phyloP scores from a whole-genome alignment of 2,797 vertebrate species.

The Glossophaga mutica region DNA sequence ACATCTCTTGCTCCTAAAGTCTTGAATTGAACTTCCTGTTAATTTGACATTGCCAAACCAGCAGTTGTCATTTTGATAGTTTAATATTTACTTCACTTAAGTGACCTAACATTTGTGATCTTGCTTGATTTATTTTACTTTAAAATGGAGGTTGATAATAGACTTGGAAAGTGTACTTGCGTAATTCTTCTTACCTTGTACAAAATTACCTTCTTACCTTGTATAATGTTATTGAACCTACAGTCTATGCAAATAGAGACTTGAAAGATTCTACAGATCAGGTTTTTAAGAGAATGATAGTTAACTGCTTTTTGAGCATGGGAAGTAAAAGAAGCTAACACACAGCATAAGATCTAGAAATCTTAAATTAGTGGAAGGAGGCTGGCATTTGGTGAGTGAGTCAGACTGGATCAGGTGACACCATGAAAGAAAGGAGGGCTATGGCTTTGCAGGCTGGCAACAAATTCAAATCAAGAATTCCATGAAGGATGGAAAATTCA shows the following conservation, averaged over 20 bases:
- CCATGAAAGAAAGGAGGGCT: background rate
- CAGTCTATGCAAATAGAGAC: background rate
- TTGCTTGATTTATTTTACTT: slow-evolving; percentile 15
- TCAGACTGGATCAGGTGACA: background rate
- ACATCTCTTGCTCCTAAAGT: slow-evolving; percentile 24
- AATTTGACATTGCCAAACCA: slow-evolving; percentile 32
- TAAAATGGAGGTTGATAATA: slow-evolving; percentile 8
- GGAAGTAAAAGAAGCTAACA: slow-evolving; percentile 9
- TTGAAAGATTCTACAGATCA: background rate
- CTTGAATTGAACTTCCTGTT: slow-evolving; percentile 35
- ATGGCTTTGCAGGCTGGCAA: background rate
- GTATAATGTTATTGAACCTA: background rate
- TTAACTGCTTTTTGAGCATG: background rate
- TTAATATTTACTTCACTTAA: slow-evolving; percentile 44
- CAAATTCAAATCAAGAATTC: background rate
- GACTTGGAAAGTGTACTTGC: background rate
- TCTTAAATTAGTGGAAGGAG: background rate
- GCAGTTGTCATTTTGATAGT: slow-evolving; percentile 47
- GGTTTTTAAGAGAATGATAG: background rate
- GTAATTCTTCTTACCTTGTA: slow-evolving; percentile 23
- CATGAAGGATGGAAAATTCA: background rate
- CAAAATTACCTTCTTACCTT: no score
- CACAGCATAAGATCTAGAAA: background rate
- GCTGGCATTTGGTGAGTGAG: background rate
- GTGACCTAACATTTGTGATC: slow-evolving; percentile 31